Evolutionary conservation across 30 jellyfish, hydroid and myxozoan genomes (phyloP).

Genomic region (Haliclystus octoradiatus): DNA sequence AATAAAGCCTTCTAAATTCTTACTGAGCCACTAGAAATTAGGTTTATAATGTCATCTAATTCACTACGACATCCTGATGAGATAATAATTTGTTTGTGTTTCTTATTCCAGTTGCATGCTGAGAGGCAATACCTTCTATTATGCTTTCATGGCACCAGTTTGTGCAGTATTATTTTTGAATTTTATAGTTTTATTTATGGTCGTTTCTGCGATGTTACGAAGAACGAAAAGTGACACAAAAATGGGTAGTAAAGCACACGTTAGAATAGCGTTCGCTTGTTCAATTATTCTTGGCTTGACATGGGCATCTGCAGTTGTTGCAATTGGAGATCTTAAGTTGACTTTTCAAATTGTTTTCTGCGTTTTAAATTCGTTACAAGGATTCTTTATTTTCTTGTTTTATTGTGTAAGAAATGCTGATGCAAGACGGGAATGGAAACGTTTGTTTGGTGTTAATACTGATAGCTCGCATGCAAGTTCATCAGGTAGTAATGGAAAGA

Average conservation of each 20-base stretch:
- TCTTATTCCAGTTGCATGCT: slow-evolving; percentile 63
- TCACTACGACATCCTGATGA: too few relatives aligned
- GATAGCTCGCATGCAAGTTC: too few relatives aligned
- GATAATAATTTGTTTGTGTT: too few relatives aligned
- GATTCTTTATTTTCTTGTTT: slow-evolving; percentile 39
- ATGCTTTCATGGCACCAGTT: slow-evolving; percentile 30
- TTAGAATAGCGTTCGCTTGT: slow-evolving; percentile 49
- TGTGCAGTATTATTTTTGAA: slow-evolving; percentile 17
- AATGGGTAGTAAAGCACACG: slow-evolving; percentile 21
- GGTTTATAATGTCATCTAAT: too few relatives aligned
- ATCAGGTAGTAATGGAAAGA: too few relatives aligned
- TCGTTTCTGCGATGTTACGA: slow-evolving; percentile 15
- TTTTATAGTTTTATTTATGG: slow-evolving; percentile 28
- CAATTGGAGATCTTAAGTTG: slow-evolving; percentile 47
- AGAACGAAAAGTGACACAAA: slow-evolving; percentile 27
- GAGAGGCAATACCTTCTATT: slow-evolving; percentile 53
- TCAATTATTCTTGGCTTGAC: too few relatives aligned
- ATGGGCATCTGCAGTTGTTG: slow-evolving; percentile 57
- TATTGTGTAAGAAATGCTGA: slow-evolving; percentile 42
- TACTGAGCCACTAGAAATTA: too few relatives aligned
- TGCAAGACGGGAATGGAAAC: slow-evolving; percentile 40
- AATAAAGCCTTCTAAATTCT: too few relatives aligned
- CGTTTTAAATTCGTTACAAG: slow-evolving; percentile 59
- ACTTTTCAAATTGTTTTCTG: slow-evolving; percentile 47
- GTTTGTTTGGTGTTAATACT: background rate